A percentile compares a stretch with the other conserved stretches of the same genome.
Evolutionary conservation across 2,888 invertebrate species (phyloP).

Genomic region (Plemyria rubiginata): DNA sequence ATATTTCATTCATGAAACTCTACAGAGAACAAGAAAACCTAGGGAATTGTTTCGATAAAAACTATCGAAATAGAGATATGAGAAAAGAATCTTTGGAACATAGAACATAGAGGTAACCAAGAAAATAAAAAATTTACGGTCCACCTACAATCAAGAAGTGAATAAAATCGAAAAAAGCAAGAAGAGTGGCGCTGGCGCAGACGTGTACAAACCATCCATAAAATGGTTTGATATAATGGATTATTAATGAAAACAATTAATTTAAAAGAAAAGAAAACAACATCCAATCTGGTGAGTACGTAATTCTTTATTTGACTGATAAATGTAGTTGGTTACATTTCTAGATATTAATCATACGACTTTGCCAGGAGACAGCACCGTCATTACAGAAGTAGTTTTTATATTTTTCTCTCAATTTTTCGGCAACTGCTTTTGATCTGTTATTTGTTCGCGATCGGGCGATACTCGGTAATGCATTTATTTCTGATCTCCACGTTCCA

Average conservation of each 20-base stretch:
- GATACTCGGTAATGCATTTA: conserved; percentile 32
- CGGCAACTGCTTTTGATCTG: conserved; percentile 29
- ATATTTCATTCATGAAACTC: conserved; percentile 37
- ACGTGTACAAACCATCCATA: conserved; percentile 36
- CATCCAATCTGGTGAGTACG: conserved; percentile 37
- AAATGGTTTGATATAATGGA: conserved; percentile 36
- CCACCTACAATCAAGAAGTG: conserved; percentile 37
- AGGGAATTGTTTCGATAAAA: conserved; percentile 39
- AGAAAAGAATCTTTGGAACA: conserved; percentile 11
- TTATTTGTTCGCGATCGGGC: conserved; percentile 29
- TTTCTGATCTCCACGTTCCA: conserved; percentile 32
- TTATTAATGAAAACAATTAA: conserved; percentile 35
- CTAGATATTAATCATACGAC: conserved; percentile 28
- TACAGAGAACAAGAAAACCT: conserved; percentile 40
- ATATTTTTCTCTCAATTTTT: conserved; percentile 33
- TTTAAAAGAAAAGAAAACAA: conserved; percentile 37
- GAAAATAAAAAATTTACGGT: conserved; percentile 37
- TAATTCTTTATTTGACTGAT: conserved; percentile 32
- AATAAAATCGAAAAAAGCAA: conserved; percentile 36
- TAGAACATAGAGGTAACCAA: conserved; percentile 29
- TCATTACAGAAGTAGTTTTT: conserved; percentile 32
- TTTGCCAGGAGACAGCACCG: conserved; percentile 34
- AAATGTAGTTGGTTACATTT: conserved; percentile 27
- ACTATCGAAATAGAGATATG: conserved; percentile 36
- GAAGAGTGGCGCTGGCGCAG: conserved; percentile 34